A percentile compares a stretch with the other conserved stretches of the same genome.
Evolutionary conservation across 2,113 vertebrate genomes (phyloP).

Genomic region (Lampris megalopsis): DNA sequence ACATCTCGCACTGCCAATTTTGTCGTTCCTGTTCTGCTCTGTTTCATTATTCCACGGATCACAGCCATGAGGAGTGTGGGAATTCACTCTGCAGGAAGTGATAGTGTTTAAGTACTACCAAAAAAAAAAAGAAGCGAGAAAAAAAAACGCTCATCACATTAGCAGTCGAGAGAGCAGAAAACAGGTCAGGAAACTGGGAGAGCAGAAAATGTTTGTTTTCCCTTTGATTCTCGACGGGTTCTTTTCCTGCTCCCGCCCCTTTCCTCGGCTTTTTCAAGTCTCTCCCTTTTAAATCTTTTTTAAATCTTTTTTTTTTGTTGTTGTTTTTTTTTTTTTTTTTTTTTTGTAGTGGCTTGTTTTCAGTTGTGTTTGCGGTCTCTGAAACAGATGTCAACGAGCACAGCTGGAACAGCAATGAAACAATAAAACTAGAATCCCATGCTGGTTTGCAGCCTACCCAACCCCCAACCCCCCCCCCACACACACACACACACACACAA

Average conservation of each 20-base stretch:
- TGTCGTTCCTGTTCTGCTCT: conserved; percentile 51
- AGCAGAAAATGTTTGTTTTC: conserved; percentile 46
- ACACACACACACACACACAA: conserved; percentile 5
- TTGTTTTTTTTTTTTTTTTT: conserved; percentile 42
- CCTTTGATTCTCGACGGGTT: conserved; percentile 44
- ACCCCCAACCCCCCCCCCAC: conserved; percentile 18
- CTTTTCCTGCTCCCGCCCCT: conserved; percentile 4
- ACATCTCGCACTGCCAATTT: conserved; percentile 63
- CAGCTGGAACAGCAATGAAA: conserved; percentile 64
- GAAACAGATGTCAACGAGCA: conserved; percentile 73
- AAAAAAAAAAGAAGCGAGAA: conserved; percentile 32
- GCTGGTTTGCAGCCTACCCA: conserved; percentile 49
- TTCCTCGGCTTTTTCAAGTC: too few species aligned
- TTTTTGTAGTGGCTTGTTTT: conserved; percentile 42
- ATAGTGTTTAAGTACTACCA: conserved; percentile 8
- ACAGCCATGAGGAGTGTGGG: conserved; percentile 47
- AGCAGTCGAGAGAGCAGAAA: conserved; percentile 29
- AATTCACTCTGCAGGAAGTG: conserved; percentile 44
- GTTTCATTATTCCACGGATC: conserved; percentile 58
- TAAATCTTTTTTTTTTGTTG: conserved; percentile 44
- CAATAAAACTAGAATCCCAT: conserved; percentile 47
- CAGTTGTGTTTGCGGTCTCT: conserved; percentile 64
- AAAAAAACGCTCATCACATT: not conserved
- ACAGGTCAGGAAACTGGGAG: conserved; percentile 40
- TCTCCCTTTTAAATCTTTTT: too few species aligned